Evolutionary conservation across 2,797 vertebrate species (phyloP).

Genomic region (Myotis myotis): DNA sequence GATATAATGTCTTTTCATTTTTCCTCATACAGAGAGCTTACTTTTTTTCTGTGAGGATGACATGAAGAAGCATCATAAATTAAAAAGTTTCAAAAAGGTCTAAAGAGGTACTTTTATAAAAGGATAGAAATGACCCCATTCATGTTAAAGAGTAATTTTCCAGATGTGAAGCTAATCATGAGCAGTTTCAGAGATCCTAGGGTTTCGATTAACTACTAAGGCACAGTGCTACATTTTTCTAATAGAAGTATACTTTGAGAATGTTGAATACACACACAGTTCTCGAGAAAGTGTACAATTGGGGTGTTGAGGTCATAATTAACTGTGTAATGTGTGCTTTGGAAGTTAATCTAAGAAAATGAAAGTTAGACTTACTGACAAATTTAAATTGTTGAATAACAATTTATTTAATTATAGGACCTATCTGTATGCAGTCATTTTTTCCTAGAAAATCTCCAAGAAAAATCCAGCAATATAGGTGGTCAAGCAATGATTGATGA

Average conservation of each 20-base stretch:
- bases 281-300: neutral
- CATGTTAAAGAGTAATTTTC: neutral
- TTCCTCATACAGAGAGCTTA: neutral
- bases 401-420: neutral
- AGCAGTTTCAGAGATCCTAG: neutral
- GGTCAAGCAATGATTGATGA: neutral
- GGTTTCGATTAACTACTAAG: neutral
- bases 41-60: neutral
- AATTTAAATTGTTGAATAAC: neutral
- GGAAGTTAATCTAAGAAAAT: neutral
- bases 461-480: neutral
- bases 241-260: neutral
- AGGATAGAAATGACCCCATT: neutral
- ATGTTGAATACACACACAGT: neutral
- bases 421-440: neutral
- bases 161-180: neutral
- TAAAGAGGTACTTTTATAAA: neutral
- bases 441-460: neutral
- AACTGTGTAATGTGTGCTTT: neutral
- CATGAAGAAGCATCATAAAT: neutral
- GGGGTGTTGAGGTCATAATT: neutral
- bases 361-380: neutral
- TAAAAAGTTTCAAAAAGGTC: neutral
- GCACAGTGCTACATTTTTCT: neutral
- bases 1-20: neutral